Base-by-base conservation (phyloP, 2,888 invertebrate species). In the Charanyca ferruginea region DNA sequence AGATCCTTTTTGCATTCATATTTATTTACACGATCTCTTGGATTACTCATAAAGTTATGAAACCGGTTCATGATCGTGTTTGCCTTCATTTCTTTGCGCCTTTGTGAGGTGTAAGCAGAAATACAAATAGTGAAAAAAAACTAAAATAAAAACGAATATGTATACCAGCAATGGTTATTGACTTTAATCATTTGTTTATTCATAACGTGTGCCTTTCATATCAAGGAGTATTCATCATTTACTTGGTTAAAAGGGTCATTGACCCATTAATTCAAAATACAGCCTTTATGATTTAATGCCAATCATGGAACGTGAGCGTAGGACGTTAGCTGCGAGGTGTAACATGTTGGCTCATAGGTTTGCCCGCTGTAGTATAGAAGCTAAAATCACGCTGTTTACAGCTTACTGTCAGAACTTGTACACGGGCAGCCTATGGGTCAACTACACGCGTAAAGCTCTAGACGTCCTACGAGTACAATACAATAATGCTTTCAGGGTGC, bases 1-100 rank as follows among this genome's bases (percentile, higher is more conserved):
- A 73, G 60, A 76, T 78, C 77, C 68, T 72, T 78, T 65, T 67
- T 32, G 63, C 45, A 44, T 61, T 44, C 22, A 42, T 54, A 42
- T 65, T 62, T 63, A 22, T 45, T 66, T 49, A 52, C 57, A 68
- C 53, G 66, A 32, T 63, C 20, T 57, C 54, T 61, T 18, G 25
- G 8, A 70, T 81, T 80, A 80, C 51, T 81, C 81, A 80, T 69
- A 23, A 55, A 38, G 1, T 66, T 59, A 53, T 58, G 60, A 67
- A 80, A 78, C 79, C 66, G 61, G 78, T 80, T 66, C 22, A 35
- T 35, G 41, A 54, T 58, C 44, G 23, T 4, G 28, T 49, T 57
- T 1, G 54, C 66, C 71, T 71, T 38, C 60, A 16, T 28, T 41
- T 20, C 11, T 54, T 38, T n/a, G 8, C 45, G 16, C 23, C 28